A percentile compares a stretch with the other conserved stretches of the same genome.
phyloP scores from a whole-genome alignment of 2,797 vertebrate species.

The Danio choprae region DNA sequence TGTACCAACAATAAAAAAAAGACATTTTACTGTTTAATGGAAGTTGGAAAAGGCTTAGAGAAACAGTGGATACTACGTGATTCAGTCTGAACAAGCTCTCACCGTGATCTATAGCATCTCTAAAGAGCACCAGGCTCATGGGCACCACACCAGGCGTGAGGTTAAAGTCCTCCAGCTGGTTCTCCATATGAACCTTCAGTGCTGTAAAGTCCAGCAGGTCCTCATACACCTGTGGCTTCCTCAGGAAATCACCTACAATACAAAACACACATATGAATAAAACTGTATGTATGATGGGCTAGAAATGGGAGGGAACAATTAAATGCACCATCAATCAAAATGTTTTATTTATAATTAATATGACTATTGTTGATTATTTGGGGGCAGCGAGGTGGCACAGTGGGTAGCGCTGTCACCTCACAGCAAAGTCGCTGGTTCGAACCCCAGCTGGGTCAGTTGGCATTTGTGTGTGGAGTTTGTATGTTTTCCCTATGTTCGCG shows the following conservation, averaged over 20 bases:
- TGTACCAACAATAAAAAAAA: too few species aligned
- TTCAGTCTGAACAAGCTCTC: conserved; percentile 40
- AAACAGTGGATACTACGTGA: neutral
- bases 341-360: neutral
- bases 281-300: neutral
- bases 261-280: conserved; percentile 23
- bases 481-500: too few species aligned
- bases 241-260: conserved; percentile 84
- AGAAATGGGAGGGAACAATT: neutral
- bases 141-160: conserved; percentile 78
- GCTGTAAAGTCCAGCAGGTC: conserved; percentile 81
- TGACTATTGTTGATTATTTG: neutral
- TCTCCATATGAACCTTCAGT: conserved; percentile 85
- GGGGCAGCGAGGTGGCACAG: too few species aligned
- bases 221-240: conserved; percentile 82
- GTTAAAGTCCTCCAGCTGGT: conserved; percentile 83
- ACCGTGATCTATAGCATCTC: conserved; percentile 89
- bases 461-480: too few species aligned
- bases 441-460: too few species aligned
- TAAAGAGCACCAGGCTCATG: conserved; percentile 87
- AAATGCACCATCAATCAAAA: neutral
- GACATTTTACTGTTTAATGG: too few species aligned
- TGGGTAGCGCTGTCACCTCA: too few species aligned
- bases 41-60: too few species aligned
- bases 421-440: too few species aligned